A percentile compares a stretch with the other conserved stretches of the same genome.
These are phyloP conservation scores for Dendropsophus ebraccatus DNA, from an alignment of 2,113 vertebrate genomes.

Conservation along the genomic window DNA sequence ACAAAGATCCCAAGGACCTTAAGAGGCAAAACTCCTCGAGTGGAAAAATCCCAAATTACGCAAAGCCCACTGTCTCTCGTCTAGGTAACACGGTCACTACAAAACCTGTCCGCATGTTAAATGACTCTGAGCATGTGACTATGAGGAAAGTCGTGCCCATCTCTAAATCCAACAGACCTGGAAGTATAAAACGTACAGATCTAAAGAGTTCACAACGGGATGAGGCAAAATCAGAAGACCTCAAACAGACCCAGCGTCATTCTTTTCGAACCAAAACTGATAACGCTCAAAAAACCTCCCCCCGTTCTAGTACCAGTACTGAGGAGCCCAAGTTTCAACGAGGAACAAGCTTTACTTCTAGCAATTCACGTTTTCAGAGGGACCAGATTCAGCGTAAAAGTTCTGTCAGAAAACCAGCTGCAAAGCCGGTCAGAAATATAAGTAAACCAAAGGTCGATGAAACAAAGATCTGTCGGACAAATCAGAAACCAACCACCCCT, in stretches of 20 bases:
- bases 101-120: slow-evolving; percentile 78
- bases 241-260: slow-evolving; percentile 72
- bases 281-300: slow-evolving; percentile 69
- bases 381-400: slow-evolving; percentile 70
- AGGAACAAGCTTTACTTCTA: slow-evolving; percentile 64
- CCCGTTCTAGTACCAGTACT: slow-evolving; percentile 78
- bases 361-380: slow-evolving; percentile 70
- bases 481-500: slow-evolving; percentile 72
- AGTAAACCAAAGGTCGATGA: slow-evolving; percentile 80
- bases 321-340: slow-evolving; percentile 79
- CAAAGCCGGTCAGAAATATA: slow-evolving; percentile 84
- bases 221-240: slow-evolving; percentile 59
- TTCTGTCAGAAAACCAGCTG: slow-evolving; percentile 80
- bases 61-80: slow-evolving; percentile 62
- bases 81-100: slow-evolving; percentile 61
- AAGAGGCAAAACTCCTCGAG: slow-evolving; percentile 71
- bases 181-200: slow-evolving; percentile 72
- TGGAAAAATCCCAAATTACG: slow-evolving; percentile 63
- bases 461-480: slow-evolving; percentile 85
- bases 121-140: slow-evolving; percentile 80
- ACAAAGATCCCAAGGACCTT: slow-evolving; percentile 75
- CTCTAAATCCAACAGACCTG: slow-evolving; percentile 74
- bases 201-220: slow-evolving; percentile 67
- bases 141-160: slow-evolving; percentile 93
- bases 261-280: slow-evolving; percentile 78